A percentile compares a stretch with the other conserved stretches of the same genome.
These are phyloP conservation scores for Schizothorax lantsangensis DNA, from an alignment of 2,797 vertebrate species.

Conservation along the genomic window DNA sequence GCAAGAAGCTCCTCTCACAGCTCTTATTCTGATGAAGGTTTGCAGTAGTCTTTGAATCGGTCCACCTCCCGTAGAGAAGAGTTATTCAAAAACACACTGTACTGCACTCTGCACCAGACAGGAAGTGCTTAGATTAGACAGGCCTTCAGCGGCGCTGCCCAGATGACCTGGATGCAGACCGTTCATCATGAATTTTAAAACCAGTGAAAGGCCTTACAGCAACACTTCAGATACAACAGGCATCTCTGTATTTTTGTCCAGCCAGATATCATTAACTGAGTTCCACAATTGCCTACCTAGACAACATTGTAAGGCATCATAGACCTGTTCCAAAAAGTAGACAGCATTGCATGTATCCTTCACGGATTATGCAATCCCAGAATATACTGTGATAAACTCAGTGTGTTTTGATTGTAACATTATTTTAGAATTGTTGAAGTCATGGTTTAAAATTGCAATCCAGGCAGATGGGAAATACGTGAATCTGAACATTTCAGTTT, in stretches of 20 bases:
- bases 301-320: neutral
- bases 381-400: neutral
- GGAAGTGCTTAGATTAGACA: conserved; percentile 17
- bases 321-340: neutral
- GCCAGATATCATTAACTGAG: neutral
- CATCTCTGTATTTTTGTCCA: neutral
- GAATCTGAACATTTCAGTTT: neutral
- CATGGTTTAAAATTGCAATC: neutral
- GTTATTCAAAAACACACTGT: conserved; percentile 26
- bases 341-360: neutral
- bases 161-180: neutral
- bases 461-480: neutral
- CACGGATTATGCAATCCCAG: neutral
- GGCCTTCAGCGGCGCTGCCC: neutral
- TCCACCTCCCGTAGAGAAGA: conserved; percentile 43
- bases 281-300: conserved; percentile 1
- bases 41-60: conserved; percentile 48
- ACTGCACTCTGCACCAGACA: conserved; percentile 14
- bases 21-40: conserved; percentile 49
- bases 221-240: neutral
- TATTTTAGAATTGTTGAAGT: neutral
- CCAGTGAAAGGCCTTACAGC: neutral
- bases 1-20: conserved; percentile 39
- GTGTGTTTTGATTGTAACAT: neutral
- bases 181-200: conserved; percentile 32